phyloP scores from a whole-genome alignment of 2,113 vertebrate species.

The Pollachius pollachius region DNA sequence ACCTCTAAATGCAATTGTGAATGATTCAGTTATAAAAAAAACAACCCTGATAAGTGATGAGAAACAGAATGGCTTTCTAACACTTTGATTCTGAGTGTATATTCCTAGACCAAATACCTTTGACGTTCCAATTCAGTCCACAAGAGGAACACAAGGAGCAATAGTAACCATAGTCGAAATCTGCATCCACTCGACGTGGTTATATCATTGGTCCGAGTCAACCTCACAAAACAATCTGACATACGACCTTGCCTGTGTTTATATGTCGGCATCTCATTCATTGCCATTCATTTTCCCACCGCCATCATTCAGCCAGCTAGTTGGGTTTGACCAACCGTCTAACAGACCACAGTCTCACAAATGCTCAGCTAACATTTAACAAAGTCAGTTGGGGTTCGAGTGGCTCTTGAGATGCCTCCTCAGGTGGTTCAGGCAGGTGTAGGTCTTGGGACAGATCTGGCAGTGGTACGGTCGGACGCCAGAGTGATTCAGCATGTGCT shows the following conservation, averaged over 20 bases:
- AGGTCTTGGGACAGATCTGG: slow-evolving; percentile 71
- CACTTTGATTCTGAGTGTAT: slow-evolving; percentile 16
- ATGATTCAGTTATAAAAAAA: slow-evolving; percentile 6
- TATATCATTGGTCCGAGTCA: too few relatives aligned
- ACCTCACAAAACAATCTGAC: too few relatives aligned
- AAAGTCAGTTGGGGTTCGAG: slow-evolving; percentile 51
- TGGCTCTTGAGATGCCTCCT: slow-evolving; percentile 71
- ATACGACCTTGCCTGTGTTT: too few relatives aligned
- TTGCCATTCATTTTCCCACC: too few relatives aligned
- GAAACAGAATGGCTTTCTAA: neutral
- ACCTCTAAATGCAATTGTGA: slow-evolving; percentile 17
- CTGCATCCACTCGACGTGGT: too few relatives aligned
- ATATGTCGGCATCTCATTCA: too few relatives aligned
- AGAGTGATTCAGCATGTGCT: slow-evolving; percentile 72
- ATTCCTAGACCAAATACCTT: neutral
- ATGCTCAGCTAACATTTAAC: neutral
- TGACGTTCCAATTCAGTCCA: too few relatives aligned
- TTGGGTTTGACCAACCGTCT: neutral
- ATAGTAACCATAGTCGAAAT: too few relatives aligned
- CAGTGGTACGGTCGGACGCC: slow-evolving; percentile 72
- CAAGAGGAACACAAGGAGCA: too few relatives aligned
- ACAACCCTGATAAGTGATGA: neutral
- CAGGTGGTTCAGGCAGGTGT: slow-evolving; percentile 73
- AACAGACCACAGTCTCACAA: neutral
- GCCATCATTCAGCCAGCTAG: neutral